Evolutionary conservation across 1,140 invertebrate genomes (phyloP).

Genomic region (Diuraphis noxia): DNA sequence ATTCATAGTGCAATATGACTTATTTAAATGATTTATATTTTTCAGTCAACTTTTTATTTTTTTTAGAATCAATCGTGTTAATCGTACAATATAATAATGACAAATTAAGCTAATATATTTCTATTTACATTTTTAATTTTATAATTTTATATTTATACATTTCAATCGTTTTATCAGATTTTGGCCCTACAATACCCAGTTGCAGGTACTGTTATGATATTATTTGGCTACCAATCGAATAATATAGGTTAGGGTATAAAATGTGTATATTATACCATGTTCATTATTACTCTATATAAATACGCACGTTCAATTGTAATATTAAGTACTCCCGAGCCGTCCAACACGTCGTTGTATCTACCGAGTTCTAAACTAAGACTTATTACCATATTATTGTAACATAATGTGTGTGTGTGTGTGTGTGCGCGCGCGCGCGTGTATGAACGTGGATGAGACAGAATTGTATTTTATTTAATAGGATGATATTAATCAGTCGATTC

Average conservation of each 20-base stretch:
- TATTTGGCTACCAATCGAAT: neutral
- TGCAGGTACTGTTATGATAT: neutral
- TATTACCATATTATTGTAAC: neutral
- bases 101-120: neutral
- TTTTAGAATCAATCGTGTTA: neutral
- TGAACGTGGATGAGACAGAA: neutral
- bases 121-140: neutral
- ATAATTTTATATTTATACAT: neutral
- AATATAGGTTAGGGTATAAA: too few species aligned
- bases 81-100: neutral
- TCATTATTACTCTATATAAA: too few species aligned
- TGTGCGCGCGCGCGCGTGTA: too few species aligned
- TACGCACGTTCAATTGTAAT: neutral
- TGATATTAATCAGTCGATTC: neutral
- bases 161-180: neutral
- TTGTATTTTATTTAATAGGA: neutral
- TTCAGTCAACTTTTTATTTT: too few species aligned
- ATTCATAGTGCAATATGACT: too few species aligned
- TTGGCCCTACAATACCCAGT: neutral
- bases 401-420: neutral
- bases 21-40: too few species aligned
- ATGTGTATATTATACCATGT: too few species aligned
- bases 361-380: neutral
- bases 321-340: neutral
- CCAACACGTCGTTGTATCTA: neutral